Percentiles rank a stretch among this genome's conserved stretches.
phyloP scores from a whole-genome alignment of 1,140 invertebrate genomes.

The Holcopasites calliopsidis region DNA sequence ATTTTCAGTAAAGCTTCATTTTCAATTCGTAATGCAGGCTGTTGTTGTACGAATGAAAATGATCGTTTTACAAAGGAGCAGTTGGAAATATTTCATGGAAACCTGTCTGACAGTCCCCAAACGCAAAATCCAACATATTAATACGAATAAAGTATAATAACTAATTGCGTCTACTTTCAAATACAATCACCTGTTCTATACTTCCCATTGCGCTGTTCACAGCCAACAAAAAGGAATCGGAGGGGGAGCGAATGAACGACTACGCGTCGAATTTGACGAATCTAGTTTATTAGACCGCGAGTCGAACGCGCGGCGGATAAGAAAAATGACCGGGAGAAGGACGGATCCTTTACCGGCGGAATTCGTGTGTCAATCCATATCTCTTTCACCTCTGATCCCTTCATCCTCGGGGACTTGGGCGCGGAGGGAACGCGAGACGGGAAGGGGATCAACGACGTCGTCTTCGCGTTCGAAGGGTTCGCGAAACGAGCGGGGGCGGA shows the following conservation, averaged over 20 bases:
- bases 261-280: slow-evolving; percentile 63
- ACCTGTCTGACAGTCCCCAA: no score
- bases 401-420: slow-evolving; percentile 60
- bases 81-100: no score
- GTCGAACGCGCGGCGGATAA: slow-evolving; percentile 31
- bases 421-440: slow-evolving; percentile 37
- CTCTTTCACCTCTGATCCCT: slow-evolving; percentile 56
- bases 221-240: slow-evolving; percentile 12
- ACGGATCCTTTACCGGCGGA: slow-evolving; percentile 55
- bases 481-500: slow-evolving; percentile 1
- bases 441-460: slow-evolving; percentile 34
- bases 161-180: no score
- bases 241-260: slow-evolving; percentile 41
- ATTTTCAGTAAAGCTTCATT: no score
- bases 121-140: no score
- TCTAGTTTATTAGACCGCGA: slow-evolving; percentile 59
- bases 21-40: no score
- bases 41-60: no score
- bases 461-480: slow-evolving; percentile 22
- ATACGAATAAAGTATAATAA: no score
- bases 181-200: no score
- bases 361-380: slow-evolving; percentile 64
- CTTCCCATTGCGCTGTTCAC: neutral
- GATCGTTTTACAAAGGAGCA: no score
- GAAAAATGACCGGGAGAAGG: slow-evolving; percentile 58